These are phyloP conservation scores for Cyphomyrus plagiostoma DNA, from an alignment of 2,113 vertebrate species.

Conservation along the genomic window DNA sequence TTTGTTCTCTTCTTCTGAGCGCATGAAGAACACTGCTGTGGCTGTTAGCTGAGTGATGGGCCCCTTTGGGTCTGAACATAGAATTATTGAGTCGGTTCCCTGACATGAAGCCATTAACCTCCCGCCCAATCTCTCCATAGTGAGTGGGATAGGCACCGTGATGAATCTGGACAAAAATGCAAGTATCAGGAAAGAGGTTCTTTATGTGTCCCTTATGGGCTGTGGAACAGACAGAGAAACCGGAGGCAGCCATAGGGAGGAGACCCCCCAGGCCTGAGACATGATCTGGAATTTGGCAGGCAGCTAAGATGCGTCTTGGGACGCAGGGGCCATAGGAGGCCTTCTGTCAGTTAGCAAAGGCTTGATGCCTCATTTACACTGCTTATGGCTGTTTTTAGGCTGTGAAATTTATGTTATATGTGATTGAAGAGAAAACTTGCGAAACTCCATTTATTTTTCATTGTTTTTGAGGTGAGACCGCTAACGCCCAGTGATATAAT, in stretches of 20 bases:
- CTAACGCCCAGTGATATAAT: background rate
- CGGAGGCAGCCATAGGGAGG: background rate
- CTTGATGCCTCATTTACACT: background rate
- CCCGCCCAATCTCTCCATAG: background rate
- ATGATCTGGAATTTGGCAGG: background rate
- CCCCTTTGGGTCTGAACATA: slow-evolving; percentile 22
- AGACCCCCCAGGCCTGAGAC: background rate
- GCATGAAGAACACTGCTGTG: slow-evolving; percentile 26
- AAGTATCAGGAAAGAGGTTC: slow-evolving; percentile 3
- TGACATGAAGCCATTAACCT: slow-evolving; percentile 9
- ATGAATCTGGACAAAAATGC: slow-evolving; percentile 11
- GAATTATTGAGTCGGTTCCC: slow-evolving; percentile 28
- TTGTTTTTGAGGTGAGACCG: background rate
- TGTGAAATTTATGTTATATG: background rate
- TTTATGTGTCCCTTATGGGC: background rate
- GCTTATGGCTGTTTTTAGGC: background rate
- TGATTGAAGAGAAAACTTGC: background rate
- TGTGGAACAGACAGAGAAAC: background rate
- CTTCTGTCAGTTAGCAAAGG: background rate
- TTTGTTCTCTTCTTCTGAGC: slow-evolving; percentile 24
- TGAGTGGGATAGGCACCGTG: background rate
- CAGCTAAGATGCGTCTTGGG: background rate
- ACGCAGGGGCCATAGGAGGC: background rate
- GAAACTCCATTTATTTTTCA: background rate
- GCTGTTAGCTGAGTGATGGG: slow-evolving; percentile 31